Evolutionary conservation across 2,113 vertebrate species (phyloP).

Genomic region (Odocoileus virginianus): DNA sequence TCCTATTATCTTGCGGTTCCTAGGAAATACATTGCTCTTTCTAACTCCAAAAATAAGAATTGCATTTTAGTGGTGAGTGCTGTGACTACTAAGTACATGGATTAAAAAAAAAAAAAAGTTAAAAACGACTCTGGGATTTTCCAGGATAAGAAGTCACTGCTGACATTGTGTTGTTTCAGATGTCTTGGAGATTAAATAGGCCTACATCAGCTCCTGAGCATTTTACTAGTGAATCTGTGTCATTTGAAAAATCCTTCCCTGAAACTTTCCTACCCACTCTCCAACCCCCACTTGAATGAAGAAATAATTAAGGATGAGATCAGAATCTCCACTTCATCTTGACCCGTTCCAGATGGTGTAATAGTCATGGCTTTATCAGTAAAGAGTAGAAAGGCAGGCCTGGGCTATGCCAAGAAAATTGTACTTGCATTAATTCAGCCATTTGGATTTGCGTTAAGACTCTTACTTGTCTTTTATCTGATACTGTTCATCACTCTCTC

Average conservation of each 20-base stretch:
- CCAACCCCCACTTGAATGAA: background rate
- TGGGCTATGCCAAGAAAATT: background rate
- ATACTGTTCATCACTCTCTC: background rate
- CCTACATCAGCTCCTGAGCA: conserved; percentile 15
- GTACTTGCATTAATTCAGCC: background rate
- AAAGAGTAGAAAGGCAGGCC: background rate
- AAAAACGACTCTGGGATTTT: conserved; percentile 29
- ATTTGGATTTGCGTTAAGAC: background rate
- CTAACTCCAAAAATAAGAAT: background rate
- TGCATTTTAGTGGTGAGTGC: conserved; percentile 34
- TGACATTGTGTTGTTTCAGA: conserved; percentile 34
- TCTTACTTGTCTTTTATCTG: background rate
- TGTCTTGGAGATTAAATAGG: conserved; percentile 39
- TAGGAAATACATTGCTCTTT: background rate
- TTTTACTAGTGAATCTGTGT: conserved; percentile 36
- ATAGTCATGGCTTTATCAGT: background rate
- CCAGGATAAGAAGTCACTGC: background rate
- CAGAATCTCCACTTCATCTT: conserved; percentile 22
- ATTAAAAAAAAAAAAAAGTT: conserved; percentile 29
- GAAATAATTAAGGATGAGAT: conserved; percentile 34
- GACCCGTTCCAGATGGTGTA: conserved; percentile 37
- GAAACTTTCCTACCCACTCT: background rate
- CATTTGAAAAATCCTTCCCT: conserved; percentile 27
- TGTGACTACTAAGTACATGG: conserved; percentile 1
- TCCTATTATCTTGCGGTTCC: conserved; percentile 13